Evolutionary conservation across 2,113 vertebrate species (phyloP).

Genomic region (Scolopax mira): DNA sequence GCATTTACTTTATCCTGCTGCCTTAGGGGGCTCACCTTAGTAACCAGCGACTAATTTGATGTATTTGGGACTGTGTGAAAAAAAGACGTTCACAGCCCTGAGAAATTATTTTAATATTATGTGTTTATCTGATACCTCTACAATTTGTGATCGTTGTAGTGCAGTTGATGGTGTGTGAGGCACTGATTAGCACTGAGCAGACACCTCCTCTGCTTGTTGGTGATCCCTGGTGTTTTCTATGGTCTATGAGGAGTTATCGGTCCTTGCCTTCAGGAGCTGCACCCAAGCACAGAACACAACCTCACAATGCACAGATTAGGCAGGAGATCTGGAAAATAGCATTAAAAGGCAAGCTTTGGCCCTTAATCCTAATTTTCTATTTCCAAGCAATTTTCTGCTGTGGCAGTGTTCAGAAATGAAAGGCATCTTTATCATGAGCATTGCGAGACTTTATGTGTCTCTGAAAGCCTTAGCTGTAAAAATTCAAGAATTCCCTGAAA

Average conservation of each 20-base stretch:
- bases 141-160: rapidly evolving
- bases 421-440: too few species aligned
- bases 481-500: not conserved
- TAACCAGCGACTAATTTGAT: rapidly evolving
- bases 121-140: not conserved
- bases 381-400: not conserved
- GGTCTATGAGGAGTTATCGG: rapidly evolving
- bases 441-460: rapidly evolving
- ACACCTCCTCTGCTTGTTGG: too few species aligned
- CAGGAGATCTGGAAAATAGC: not conserved
- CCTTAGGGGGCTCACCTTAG: rapidly evolving
- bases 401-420: not conserved
- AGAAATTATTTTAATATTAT: not conserved
- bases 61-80: not conserved
- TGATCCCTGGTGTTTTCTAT: not conserved
- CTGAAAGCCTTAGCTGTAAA: not conserved
- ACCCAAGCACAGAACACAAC: not conserved
- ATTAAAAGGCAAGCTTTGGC: not conserved
- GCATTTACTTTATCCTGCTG: not conserved
- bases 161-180: rapidly evolving
- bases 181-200: rapidly evolving
- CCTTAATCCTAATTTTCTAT: not conserved
- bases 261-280: not conserved
- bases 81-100: not conserved
- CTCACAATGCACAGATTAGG: not conserved